A percentile compares a stretch with the other conserved stretches of the same genome.
Conservation (phyloP, 2,888 invertebrate species). For the Agrotis puta region DNA sequence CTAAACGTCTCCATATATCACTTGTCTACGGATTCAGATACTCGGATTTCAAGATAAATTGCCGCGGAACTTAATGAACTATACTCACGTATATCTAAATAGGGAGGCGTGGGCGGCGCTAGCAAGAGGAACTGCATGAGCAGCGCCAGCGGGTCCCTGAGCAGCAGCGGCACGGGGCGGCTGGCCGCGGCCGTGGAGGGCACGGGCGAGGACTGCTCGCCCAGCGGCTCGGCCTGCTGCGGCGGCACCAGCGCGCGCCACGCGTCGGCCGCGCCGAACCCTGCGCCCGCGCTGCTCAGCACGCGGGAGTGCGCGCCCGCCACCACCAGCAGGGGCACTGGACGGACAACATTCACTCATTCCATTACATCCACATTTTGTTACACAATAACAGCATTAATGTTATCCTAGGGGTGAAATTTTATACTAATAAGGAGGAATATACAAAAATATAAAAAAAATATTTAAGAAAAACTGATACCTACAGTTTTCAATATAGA, state of each 20-base stretch:
- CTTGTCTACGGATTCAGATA: no score
- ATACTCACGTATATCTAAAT: constrained; percentile 93
- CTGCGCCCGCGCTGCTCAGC: constrained; percentile 75
- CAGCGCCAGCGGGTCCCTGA: constrained; percentile 96
- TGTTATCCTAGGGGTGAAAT: no score
- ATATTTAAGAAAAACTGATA: no score
- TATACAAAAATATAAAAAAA: no score
- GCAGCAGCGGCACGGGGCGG: constrained; percentile 94
- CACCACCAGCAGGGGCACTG: constrained; percentile 96
- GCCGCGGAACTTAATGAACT: accelerated
- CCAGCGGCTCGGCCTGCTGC: background rate
- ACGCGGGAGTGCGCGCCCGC: constrained; percentile 84
- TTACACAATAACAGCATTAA: no score
- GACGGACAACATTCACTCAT: no score
- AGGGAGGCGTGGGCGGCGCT: constrained; percentile 94
- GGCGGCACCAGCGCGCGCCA: constrained; percentile 68
- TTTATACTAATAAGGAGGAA: no score
- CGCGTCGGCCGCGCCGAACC: constrained; percentile 72
- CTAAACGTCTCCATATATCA: no score
- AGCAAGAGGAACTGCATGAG: constrained; percentile 96
- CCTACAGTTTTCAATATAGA: no score
- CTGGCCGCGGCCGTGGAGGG: constrained; percentile 48
- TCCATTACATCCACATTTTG: no score
- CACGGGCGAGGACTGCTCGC: constrained; percentile 62
- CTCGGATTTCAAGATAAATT: background rate